Conservation (phyloP, 1,140 invertebrate species). For the Drosophila pseudoobscura region DNA sequence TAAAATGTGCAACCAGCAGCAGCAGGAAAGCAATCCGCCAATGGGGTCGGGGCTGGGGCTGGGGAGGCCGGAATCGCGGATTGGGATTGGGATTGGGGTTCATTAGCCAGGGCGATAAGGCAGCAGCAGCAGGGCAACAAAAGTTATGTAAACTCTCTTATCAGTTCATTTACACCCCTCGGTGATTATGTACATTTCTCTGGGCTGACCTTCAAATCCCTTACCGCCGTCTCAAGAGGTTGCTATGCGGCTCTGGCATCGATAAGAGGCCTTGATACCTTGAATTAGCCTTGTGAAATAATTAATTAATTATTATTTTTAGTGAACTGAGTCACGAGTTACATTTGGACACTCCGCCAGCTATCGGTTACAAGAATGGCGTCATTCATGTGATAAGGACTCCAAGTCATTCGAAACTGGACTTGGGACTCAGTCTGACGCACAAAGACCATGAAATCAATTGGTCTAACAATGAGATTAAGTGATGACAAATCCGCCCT, state of each 20-base stretch:
- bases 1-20: conserved; percentile 43
- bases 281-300: conserved; percentile 9
- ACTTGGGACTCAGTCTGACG: conserved; percentile 2
- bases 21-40: no score
- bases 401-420: background rate
- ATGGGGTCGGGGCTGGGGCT: background rate
- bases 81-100: conserved; percentile 9
- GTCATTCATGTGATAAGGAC: conserved; percentile 38
- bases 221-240: background rate
- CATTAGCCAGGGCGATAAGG: conserved; percentile 51
- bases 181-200: conserved; percentile 11
- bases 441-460: conserved; percentile 7
- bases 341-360: background rate
- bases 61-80: background rate
- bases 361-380: conserved; percentile 36
- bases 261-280: background rate
- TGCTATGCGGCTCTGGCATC: conserved; percentile 10
- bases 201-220: conserved; percentile 4
- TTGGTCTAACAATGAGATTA: conserved; percentile 27
- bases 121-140: background rate
- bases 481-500: conserved; percentile 10
- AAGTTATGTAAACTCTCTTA: conserved; percentile 39
- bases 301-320: conserved; percentile 43
- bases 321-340: conserved; percentile 28
- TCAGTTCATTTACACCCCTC: conserved; percentile 33